Evolutionary conservation across 2,888 invertebrate genomes (phyloP).

Genomic region (Campaea margaritaria): DNA sequence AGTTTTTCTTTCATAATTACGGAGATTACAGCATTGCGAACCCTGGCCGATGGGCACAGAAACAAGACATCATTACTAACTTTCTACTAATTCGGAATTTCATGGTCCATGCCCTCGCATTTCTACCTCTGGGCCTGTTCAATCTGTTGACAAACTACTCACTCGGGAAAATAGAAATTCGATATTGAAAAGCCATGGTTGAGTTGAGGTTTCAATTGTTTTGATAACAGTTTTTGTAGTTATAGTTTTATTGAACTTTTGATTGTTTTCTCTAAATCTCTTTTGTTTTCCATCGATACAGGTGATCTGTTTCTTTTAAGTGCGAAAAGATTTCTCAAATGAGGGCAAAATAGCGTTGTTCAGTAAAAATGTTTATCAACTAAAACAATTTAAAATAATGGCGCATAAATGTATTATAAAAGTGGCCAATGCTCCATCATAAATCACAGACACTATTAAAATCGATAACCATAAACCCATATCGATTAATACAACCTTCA

Average conservation of each 20-base stretch:
- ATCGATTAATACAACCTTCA: conserved; percentile 18
- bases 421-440: background rate
- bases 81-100: conserved; percentile 45
- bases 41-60: background rate
- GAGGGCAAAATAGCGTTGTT: no score
- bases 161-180: conserved; percentile 20
- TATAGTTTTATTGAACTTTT: conserved; percentile 2
- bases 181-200: conserved; percentile 26
- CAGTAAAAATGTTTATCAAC: no score
- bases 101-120: conserved; percentile 38
- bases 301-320: background rate
- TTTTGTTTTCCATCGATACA: background rate
- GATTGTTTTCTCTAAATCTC: conserved; percentile 1
- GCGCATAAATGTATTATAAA: background rate
- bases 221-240: conserved; percentile 12
- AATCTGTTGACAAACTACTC: conserved; percentile 23
- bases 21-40: conserved; percentile 16
- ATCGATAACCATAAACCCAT: conserved; percentile 2
- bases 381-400: no score
- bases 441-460: background rate
- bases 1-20: conserved; percentile 6
- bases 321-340: no score
- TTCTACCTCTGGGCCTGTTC: conserved; percentile 23
- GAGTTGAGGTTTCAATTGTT: conserved; percentile 22
- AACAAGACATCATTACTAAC: conserved; percentile 28